Conservation (phyloP, 2,113 vertebrate genomes). For the Camarhynchus parvulus region DNA sequence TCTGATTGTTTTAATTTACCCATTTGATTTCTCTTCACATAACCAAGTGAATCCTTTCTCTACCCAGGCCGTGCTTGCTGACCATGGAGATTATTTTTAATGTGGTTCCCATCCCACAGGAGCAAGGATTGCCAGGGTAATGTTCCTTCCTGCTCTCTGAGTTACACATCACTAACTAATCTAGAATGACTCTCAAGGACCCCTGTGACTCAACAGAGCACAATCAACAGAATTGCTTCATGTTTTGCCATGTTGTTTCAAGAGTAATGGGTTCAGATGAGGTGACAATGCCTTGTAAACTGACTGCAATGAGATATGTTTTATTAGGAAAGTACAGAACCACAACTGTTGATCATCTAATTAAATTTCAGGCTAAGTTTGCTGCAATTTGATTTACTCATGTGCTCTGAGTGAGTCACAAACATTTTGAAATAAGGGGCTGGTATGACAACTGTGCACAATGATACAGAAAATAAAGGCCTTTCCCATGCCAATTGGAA, state of each 20-base stretch:
- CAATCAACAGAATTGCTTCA: neutral
- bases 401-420: neutral
- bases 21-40: neutral
- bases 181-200: neutral
- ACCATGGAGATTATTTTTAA: neutral
- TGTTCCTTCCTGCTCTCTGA: neutral
- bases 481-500: slow-evolving; percentile 13
- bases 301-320: neutral
- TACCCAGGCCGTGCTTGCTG: neutral
- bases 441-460: neutral
- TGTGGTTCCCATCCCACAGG: neutral
- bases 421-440: neutral
- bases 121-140: neutral
- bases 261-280: neutral
- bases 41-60: neutral
- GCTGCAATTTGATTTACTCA: slow-evolving; percentile 6
- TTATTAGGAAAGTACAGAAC: neutral
- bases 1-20: neutral
- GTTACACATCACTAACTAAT: neutral
- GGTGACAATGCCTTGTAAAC: neutral
- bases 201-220: neutral
- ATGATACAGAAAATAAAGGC: slow-evolving; percentile 30
- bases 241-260: neutral
- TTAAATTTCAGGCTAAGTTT: slow-evolving; percentile 20
- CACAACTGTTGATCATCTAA: neutral